These are phyloP conservation scores for Tapera naevia DNA, from an alignment of 2,797 vertebrate genomes.

Conservation along the genomic window DNA sequence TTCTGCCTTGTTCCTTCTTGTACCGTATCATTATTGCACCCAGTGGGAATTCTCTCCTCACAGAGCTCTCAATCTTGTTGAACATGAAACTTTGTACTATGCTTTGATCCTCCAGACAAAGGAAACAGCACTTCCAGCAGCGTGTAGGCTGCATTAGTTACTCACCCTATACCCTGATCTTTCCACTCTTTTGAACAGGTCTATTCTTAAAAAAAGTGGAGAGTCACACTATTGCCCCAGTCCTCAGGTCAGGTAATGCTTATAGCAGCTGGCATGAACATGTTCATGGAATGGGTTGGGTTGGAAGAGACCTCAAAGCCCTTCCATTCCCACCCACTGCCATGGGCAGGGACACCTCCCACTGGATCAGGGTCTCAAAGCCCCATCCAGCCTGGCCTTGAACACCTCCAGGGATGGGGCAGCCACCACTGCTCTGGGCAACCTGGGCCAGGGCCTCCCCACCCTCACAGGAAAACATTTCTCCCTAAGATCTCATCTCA, in stretches of 20 bases:
- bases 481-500: no score
- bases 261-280: neutral
- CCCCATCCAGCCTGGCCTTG: no score
- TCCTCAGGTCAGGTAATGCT: neutral
- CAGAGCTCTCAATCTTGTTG: neutral
- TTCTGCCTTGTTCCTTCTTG: neutral
- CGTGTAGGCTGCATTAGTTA: neutral
- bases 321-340: no score
- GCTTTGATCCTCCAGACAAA: neutral
- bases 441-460: no score
- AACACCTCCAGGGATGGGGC: no score
- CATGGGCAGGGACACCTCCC: no score
- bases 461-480: no score
- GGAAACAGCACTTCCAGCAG: neutral
- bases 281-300: no score
- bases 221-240: neutral
- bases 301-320: no score
- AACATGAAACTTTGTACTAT: neutral
- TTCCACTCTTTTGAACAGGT: neutral
- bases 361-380: no score
- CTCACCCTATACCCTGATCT: neutral
- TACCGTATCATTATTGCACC: fast-evolving
- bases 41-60: neutral
- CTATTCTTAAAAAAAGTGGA: neutral
- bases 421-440: no score